Base-by-base conservation (phyloP, 2,888 invertebrate genomes). In the Glyphotaelius pellucidus region DNA sequence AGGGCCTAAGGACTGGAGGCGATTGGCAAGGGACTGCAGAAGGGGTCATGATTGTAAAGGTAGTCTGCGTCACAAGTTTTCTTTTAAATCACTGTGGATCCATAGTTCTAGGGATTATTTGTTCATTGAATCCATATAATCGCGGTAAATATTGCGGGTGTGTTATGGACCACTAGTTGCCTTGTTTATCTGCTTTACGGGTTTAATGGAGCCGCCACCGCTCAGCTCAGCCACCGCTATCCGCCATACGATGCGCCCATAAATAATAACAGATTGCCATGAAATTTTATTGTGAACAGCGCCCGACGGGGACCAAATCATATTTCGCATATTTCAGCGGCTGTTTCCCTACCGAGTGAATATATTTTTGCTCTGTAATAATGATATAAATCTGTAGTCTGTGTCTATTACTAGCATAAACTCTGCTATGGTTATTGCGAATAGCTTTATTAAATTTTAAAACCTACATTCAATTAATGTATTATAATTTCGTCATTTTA, bases 211-310 rank as follows among this genome's bases (percentile, higher is more conserved):
- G 35, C 83, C 83, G 11, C 38, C 31, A 52, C 12, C 38, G 25
- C 25, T 84, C 84, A 25, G 38, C 85, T 31, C 32, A 42, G 86
- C 52, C 30, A 30, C 67, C 67, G 30, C 32, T 81, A 81, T 81
- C n/a, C 87, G 15, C 87, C 31, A 35, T 87, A 87, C 67, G 32
- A 52, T 42, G 25, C 42, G 52, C 38, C 32, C 30, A 90, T 90
- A 90, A 86, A 90, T 90, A 80, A 85, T 67, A 32, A 31, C 67
- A 35, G 90, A 52, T 42, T 42, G 90, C 80, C 25, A 86, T 90
- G 35, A 90, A 90, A 67, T 86, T 90, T 90, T 90, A 90, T 90
- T 90, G 80, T 84, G 84, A 84, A 90, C 19, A 84, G 42, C 32
- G 32, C 83, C 47, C 52, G 79, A 80, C 19, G 32, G 38, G 86